Conservation (phyloP, 2,797 vertebrate species). For the Morus bassanus region DNA sequence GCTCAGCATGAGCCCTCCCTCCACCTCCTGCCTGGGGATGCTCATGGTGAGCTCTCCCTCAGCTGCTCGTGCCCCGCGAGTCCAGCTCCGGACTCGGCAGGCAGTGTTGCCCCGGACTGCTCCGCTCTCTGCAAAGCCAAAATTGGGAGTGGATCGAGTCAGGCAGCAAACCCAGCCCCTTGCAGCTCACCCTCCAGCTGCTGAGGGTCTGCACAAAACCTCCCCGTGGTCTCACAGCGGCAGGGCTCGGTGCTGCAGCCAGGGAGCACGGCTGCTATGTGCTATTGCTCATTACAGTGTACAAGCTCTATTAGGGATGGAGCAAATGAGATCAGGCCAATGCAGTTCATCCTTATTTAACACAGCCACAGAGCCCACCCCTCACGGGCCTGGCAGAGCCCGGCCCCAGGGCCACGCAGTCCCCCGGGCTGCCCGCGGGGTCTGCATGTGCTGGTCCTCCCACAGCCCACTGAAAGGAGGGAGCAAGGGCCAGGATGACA, state of each 20-base stretch:
- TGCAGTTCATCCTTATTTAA: background rate
- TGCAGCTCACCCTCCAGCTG: background rate
- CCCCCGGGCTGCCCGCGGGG: background rate
- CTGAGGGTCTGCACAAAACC: background rate
- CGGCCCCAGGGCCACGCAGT: background rate
- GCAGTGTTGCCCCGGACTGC: fast-evolving
- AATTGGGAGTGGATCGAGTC: background rate
- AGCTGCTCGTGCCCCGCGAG: fast-evolving
- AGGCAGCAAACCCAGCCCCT: background rate
- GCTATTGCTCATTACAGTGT: fast-evolving
- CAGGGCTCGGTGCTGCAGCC: background rate
- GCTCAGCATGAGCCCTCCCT: no score
- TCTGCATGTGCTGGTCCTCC: background rate
- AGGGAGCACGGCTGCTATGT: background rate
- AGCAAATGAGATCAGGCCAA: fast-evolving
- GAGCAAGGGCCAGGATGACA: background rate
- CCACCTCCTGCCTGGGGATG: background rate
- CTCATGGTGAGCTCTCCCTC: background rate
- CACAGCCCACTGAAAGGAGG: fast-evolving
- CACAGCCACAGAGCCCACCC: background rate
- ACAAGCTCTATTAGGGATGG: background rate
- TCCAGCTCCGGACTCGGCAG: background rate
- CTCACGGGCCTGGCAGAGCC: background rate
- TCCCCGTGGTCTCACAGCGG: fast-evolving
- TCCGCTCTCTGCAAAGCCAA: background rate